Conservation (phyloP, 2,888 invertebrate species). For the Caradrina kadenii region DNA sequence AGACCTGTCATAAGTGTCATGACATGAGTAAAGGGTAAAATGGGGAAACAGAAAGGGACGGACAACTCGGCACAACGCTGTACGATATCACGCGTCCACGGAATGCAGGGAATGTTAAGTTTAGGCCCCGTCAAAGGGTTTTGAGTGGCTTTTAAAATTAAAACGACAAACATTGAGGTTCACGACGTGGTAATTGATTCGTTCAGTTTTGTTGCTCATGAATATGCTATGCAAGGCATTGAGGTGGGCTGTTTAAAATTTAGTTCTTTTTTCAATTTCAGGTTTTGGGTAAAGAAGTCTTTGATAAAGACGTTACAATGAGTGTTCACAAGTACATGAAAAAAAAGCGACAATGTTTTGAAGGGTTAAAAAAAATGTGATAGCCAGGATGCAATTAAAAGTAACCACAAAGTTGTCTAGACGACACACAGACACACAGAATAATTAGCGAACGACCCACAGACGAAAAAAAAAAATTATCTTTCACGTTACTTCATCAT, state of each 20-base stretch:
- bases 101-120: conserved; percentile 85
- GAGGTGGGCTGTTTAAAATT: conserved; percentile 7
- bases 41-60: conserved; percentile 73
- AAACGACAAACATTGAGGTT: conserved; percentile 85
- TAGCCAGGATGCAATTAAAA: conserved; percentile 1
- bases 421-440: background rate
- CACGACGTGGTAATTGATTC: conserved; percentile 80
- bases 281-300: background rate
- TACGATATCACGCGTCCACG: conserved; percentile 79
- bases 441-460: background rate
- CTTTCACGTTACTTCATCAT: background rate
- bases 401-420: conserved; percentile 4
- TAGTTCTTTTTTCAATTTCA: background rate
- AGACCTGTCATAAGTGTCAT: conserved; percentile 64
- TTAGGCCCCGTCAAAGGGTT: conserved; percentile 82
- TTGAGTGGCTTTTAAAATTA: conserved; percentile 86
- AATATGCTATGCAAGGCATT: conserved; percentile 41
- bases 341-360: background rate
- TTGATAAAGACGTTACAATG: background rate
- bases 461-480: background rate
- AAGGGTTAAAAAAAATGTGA: background rate
- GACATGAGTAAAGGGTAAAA: conserved; percentile 73
- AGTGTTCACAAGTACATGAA: too few relatives aligned
- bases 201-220: conserved; percentile 66
- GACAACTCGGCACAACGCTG: conserved; percentile 66